Base-by-base conservation (phyloP, 2,113 vertebrate species). In the Pygoscelis adeliae region DNA sequence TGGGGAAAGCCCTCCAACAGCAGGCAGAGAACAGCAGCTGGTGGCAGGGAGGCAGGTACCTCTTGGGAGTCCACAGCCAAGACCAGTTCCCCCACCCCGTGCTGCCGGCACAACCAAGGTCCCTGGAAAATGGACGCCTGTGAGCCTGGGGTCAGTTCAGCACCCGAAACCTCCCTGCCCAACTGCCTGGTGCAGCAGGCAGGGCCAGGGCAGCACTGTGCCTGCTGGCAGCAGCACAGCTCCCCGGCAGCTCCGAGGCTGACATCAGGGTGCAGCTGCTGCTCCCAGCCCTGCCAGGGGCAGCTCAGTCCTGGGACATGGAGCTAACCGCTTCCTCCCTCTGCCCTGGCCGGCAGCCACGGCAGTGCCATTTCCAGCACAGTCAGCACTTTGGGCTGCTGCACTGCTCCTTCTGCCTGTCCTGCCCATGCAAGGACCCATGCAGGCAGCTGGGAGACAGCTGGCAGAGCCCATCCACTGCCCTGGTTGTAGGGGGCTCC, bases 301-400 rank as follows among this genome's bases (percentile, higher is more conserved):
- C 59, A 26, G 52, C 66, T 65, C 49, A 16, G 40, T n/a, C 32
- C 13, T 22, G n/a, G 42, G 17, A 34, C 22, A 7, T 0, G 0
- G n/a, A 26, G 47, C 18, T 42, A 74, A 15, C 46, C 0, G 0
- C 22, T n/a, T 6, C 19, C 19, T 30, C 10, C 21, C 15, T 2
- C 3, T 1, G 1, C 5, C 38, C 70, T 1, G 8, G 32, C 10
- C 7, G 0, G 53, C 32, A 12, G 26, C 34, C 9, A 2, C 5
- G 1, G 36, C 59, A 32, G 63, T 10, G 46, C 70, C 46, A 3
- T 8, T 27, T 15, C 50, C 73, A 42, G 34, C 19, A 52, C 8
- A 23, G 2, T 6, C 2, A 50, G 21, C 18, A 9, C 19, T 26
- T 5, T 1, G 0, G 27, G 59, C 50, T 26, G 46, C 47, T 3